Percentiles rank a stretch among this genome's conserved stretches.
phyloP scores from a whole-genome alignment of 2,113 vertebrate species.

The Ptyas mucosa region DNA sequence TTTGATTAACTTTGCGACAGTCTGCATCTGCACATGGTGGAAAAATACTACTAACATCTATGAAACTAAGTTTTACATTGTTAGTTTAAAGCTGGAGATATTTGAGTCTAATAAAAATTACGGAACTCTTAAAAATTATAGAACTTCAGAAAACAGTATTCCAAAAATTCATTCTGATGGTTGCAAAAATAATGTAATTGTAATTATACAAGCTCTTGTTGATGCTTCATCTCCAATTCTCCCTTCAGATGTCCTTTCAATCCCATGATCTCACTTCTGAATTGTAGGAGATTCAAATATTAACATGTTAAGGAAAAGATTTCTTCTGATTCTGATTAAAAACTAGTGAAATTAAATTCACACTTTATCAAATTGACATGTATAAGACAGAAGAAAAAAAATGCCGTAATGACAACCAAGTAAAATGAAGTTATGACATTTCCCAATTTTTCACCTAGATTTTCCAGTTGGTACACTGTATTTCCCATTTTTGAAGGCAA shows the following conservation, averaged over 20 bases:
- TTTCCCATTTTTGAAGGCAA: not conserved
- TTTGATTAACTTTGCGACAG: not conserved
- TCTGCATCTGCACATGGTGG: not conserved
- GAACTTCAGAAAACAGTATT: not conserved
- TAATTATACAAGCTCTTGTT: not conserved
- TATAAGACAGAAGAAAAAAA: not conserved
- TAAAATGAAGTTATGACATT: not conserved
- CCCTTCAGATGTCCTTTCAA: not conserved
- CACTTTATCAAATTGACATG: not conserved
- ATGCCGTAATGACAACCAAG: not conserved
- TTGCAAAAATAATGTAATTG: not conserved
- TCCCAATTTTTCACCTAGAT: not conserved
- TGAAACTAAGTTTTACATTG: not conserved
- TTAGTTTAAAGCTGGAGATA: not conserved
- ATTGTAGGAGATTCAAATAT: not conserved
- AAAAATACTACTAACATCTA: not conserved
- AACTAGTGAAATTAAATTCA: not conserved
- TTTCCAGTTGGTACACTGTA: not conserved
- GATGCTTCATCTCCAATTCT: not conserved
- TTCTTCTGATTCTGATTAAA: not conserved
- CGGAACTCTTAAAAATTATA: not conserved
- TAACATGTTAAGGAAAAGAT: accelerated
- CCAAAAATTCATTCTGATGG: not conserved
- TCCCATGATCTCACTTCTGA: not conserved
- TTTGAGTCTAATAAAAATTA: not conserved